Percentiles rank a stretch among this genome's conserved stretches.
Evolutionary conservation across 1,140 invertebrate genomes (phyloP).

Genomic region (Conus ventricosus): DNA sequence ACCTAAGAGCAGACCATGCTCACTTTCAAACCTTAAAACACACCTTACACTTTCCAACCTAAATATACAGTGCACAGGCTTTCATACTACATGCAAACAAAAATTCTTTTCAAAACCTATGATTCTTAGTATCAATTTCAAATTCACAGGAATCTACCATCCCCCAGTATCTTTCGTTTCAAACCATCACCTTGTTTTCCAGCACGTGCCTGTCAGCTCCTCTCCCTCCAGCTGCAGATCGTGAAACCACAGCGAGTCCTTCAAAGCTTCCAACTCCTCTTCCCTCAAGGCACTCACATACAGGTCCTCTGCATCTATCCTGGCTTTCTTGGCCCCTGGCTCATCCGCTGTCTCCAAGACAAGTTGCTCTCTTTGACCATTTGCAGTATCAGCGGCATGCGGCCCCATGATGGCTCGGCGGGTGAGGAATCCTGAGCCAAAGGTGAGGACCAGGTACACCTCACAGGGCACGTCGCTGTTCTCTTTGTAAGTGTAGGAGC

Average conservation of each 20-base stretch:
- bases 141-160: no score
- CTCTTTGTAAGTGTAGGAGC: slow-evolving; percentile 29
- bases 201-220: neutral
- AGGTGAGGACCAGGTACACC: slow-evolving; percentile 18
- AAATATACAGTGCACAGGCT: no score
- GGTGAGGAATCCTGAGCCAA: slow-evolving; percentile 19
- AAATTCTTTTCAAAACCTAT: no score
- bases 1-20: no score
- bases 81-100: no score
- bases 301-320: neutral
- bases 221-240: neutral
- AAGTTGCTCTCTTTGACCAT: neutral
- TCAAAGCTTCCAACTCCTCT: slow-evolving; percentile 2
- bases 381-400: neutral
- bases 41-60: no score
- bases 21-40: no score
- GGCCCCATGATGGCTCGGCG: slow-evolving; percentile 19
- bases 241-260: slow-evolving; percentile 16
- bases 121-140: no score
- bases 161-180: no score
- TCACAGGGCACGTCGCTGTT: neutral
- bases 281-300: slow-evolving; percentile 14
- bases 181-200: slow-evolving; percentile 5
- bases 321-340: neutral
- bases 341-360: neutral